Base-by-base conservation (phyloP, 2,888 invertebrate genomes). In the Dioctria linearis region DNA sequence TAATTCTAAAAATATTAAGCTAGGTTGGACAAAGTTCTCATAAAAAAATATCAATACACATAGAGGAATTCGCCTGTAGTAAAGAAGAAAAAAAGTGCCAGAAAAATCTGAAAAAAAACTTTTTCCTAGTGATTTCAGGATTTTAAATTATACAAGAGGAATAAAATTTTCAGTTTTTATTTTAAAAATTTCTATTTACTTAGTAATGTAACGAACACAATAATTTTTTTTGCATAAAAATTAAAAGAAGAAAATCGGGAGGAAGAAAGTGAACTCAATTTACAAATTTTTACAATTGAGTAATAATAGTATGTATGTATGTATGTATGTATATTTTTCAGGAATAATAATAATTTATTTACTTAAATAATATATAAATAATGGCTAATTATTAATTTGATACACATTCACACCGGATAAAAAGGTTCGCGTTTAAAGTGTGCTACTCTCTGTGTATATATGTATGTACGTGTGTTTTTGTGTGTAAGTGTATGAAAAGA, bases 121-220 rank as follows among this genome's bases (percentile, higher is more conserved):
- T 25, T 25, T 25, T 25, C 25, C 25, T 25, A 25, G 25, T 25
- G 25, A 25, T 25, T 1, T 25, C 25, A 25, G 25, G 25, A 25
- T 25, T 25, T 25, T 25, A 25, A 25, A 25, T 25, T 1, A 25
- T 25, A 46, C 46, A 46, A 46, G 5, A 8, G 46, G 11, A 54
- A n/a, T 54, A 54, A 54, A 54, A 54, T 54, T 11, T 54, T 54
- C 11, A 37, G 3, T 25, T 25, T 63, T 76, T 61, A 63, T 54
- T 61, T 75, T 76, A 76, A 76, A 76, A 76, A 76, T 76, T 76
- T 76, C 76, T 76, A 61, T 76, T 76, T 76, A 63, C 76, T 76
- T 76, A 63, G 46, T 75, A 75, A 59, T 76, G 54, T 76, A 76
- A 76, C 76, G 76, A 76, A 76, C 76, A 76, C 76, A 76, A 76